phyloP scores from a whole-genome alignment of 2,888 invertebrate genomes.

The Cephus runcator region DNA sequence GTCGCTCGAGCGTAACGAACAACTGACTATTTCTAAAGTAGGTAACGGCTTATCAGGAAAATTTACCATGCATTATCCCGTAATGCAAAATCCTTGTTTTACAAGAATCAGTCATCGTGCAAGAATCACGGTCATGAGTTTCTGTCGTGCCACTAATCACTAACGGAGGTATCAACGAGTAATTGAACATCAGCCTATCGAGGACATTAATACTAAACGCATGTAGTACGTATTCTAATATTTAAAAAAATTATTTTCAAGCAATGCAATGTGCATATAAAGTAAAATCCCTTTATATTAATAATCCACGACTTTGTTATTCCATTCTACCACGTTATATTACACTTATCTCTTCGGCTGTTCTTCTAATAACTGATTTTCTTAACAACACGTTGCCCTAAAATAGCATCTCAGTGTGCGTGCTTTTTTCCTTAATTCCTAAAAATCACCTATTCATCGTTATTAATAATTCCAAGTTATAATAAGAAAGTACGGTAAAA shows the following conservation, averaged over 20 bases:
- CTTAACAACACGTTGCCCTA: too few species aligned
- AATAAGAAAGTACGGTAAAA: neutral
- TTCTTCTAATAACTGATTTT: too few species aligned
- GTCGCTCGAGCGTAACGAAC: neutral
- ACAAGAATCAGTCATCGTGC: neutral
- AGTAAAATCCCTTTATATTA: neutral
- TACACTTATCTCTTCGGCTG: too few species aligned
- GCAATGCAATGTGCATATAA: neutral
- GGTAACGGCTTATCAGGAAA: neutral
- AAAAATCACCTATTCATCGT: neutral
- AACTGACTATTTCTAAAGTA: neutral
- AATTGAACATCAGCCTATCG: neutral
- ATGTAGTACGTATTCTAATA: neutral
- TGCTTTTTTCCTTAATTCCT: neutral
- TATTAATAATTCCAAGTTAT: neutral
- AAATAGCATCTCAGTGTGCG: too few species aligned
- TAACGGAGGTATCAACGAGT: neutral
- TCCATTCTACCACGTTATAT: too few species aligned
- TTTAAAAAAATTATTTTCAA: neutral
- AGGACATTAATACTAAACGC: neutral
- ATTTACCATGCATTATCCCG: neutral
- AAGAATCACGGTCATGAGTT: neutral
- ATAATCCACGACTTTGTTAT: too few species aligned
- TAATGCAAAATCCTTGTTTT: neutral
- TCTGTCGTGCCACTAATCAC: neutral